Conservation (phyloP, 2,797 vertebrate genomes). For the Australoheros facetus region DNA sequence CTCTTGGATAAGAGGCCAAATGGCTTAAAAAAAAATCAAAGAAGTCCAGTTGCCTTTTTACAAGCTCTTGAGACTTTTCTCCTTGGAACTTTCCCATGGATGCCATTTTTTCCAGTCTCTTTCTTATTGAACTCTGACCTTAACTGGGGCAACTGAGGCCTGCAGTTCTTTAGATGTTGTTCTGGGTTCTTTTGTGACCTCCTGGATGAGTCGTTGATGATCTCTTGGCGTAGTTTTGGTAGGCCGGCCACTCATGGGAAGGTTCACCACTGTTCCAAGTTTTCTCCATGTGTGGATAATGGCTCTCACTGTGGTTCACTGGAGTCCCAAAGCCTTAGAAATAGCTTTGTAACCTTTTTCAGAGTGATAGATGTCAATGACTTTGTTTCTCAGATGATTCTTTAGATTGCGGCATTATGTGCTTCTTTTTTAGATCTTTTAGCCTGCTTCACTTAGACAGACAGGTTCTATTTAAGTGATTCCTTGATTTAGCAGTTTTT, state of each 20-base stretch:
- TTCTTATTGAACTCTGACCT: neutral
- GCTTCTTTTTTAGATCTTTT: neutral
- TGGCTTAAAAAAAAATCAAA: no score
- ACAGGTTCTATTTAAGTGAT: neutral
- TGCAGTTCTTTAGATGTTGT: neutral
- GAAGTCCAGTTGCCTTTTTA: no score
- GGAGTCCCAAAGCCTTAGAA: no score
- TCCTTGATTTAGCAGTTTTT: neutral
- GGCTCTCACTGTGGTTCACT: no score
- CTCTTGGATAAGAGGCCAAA: no score
- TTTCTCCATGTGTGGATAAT: no score
- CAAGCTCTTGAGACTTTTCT: no score
- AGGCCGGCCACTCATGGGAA: neutral
- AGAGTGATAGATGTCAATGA: neutral
- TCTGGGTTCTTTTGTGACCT: accelerated
- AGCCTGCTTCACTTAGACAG: neutral
- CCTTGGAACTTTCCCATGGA: no score
- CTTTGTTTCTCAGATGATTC: neutral
- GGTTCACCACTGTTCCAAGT: no score
- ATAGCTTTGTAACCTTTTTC: no score
- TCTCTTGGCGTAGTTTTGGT: neutral
- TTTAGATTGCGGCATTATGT: neutral
- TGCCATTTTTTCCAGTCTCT: no score
- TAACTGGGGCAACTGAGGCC: neutral
- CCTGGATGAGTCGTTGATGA: neutral